Percentiles rank a stretch among this genome's conserved stretches.
Conservation (phyloP, 2,888 invertebrate genomes). For the Cosmia trapezina region DNA sequence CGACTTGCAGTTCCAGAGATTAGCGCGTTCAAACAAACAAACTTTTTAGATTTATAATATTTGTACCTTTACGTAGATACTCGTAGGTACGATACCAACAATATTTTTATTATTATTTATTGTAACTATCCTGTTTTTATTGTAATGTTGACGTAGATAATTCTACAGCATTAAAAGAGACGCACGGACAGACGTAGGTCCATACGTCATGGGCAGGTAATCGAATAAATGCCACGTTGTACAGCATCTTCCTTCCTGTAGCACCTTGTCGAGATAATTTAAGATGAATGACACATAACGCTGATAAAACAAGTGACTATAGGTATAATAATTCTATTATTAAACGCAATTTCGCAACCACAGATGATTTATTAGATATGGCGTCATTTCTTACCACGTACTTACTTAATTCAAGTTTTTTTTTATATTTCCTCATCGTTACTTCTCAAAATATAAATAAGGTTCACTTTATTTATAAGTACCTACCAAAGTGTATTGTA, state of each 20-base stretch:
- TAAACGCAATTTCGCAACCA: not conserved
- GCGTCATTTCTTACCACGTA: not conserved
- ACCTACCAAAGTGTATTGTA: no score
- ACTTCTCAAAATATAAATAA: not conserved
- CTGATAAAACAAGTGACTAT: not conserved
- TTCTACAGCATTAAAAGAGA: not conserved
- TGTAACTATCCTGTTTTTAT: conserved; percentile 11
- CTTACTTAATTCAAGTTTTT: not conserved
- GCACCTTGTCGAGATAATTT: conserved; percentile 11
- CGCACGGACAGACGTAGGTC: conserved; percentile 18
- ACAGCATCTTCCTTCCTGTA: conserved; percentile 26
- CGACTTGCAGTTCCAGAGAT: not conserved
- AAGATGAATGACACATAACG: conserved; percentile 11
- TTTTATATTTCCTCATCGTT: not conserved
- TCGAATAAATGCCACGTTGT: conserved; percentile 42
- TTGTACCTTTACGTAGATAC: no score
- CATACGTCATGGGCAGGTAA: conserved; percentile 30
- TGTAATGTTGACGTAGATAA: conserved; percentile 29
- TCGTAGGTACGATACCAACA: not conserved
- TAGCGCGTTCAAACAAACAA: not conserved
- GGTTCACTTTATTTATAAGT: no score
- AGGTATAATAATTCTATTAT: not conserved
- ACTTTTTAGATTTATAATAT: no score
- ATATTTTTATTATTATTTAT: conserved; percentile 4
- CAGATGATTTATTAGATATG: conserved; percentile 8